Conservation (phyloP, 1,140 invertebrate species). For the Musca vetustissima region DNA sequence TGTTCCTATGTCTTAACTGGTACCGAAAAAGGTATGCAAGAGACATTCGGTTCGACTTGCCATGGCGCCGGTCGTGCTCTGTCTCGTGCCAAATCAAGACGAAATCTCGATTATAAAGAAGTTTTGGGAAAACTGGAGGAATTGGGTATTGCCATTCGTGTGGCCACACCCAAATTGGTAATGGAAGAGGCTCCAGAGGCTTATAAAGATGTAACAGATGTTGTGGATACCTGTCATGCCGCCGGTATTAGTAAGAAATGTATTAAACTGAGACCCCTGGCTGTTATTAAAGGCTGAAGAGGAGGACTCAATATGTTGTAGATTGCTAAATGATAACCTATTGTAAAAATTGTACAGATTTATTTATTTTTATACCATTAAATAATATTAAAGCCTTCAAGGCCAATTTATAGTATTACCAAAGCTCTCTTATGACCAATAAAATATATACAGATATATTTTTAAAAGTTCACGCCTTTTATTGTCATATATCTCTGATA, state of each 20-base stretch:
- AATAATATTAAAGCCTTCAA: no score
- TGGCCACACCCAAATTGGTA: constrained; percentile 98
- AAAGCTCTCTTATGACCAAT: no score
- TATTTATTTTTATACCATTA: no score
- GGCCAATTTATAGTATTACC: no score
- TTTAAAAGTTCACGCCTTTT: no score
- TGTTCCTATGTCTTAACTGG: constrained; percentile 99
- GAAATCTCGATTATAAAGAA: constrained; percentile 92
- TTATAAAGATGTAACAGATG: constrained; percentile 99
- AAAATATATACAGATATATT: no score
- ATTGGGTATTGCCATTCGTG: constrained; percentile 91
- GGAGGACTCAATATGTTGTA: no score
- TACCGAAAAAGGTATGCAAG: constrained; percentile 93
- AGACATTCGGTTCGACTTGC: constrained; percentile 99
- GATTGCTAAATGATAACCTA: no score
- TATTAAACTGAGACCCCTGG: constrained; percentile 96
- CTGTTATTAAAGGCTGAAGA: constrained; percentile 94
- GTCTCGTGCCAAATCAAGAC: constrained; percentile 93
- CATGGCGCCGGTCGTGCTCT: constrained; percentile 97
- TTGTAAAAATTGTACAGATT: no score
- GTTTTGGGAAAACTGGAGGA: constrained; percentile 84
- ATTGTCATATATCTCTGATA: no score
- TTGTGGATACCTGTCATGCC: constrained; percentile 96
- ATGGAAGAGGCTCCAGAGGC: constrained; percentile 99
- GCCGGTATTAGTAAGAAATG: constrained; percentile 98